Base-by-base conservation (phyloP, 2,113 vertebrate species). In the Furnarius figulus region DNA sequence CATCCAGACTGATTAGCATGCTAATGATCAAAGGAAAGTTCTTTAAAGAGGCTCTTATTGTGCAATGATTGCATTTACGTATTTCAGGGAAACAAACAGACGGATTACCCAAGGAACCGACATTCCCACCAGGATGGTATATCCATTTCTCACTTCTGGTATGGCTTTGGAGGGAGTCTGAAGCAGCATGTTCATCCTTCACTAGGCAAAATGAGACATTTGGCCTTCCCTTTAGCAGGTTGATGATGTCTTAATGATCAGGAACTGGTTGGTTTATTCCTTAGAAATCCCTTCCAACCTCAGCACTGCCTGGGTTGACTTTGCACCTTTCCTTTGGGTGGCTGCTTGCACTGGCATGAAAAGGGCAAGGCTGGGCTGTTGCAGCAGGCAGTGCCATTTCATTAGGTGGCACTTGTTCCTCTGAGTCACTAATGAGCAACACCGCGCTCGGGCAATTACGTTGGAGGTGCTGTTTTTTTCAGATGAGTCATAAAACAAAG, bases 401-500 rank as follows among this genome's bases (percentile, higher is more conserved):
- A 94, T 96, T 68, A 92, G 88, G 88, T 96, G 92, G 85, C 90
- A 96, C 86, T 81, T 3, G 2, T 39, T 88, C 88, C 79, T 96
- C 79, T 90, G 93, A 97, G 93, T 95, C 96, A 95, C 77, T 93
- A 95, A 96, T 27, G 58, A 94, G 52, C 23, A 4, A 74, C 3
- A 96, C 93, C 83, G 46, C 4, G 37, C 65, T 90, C 66, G 37
- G 73, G 83, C 95, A 94, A 87, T 96, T 96, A 95, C 39, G 53
- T 79, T 79, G 73, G 89, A 93, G 90, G 90, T 90, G 92, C 90
- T 96, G 95, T 17, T 81, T 92, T 21, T 86, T 94, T 87, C 88
- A 95, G 53, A 93, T 96, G 95, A 97, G 80, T 96, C 95, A 97
- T 87, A 79, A 93, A 94, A 59, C 83, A 90, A 83, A 97, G 96